phyloP scores from a whole-genome alignment of 2,888 invertebrate species.

The Aphodius sticticus region DNA sequence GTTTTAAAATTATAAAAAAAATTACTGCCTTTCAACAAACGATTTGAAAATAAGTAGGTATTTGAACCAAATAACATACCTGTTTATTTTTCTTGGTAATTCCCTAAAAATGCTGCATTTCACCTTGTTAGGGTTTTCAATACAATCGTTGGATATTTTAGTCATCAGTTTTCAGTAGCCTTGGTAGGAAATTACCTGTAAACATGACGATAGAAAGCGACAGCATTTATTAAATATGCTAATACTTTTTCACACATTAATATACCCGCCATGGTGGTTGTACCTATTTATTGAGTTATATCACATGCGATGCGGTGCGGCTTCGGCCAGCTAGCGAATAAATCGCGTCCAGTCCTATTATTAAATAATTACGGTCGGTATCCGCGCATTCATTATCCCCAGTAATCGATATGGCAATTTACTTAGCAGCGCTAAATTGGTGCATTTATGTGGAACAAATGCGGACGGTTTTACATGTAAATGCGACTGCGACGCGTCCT shows the following conservation, averaged over 20 bases:
- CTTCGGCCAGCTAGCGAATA: background rate
- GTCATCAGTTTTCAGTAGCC: no score
- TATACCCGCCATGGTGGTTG: background rate
- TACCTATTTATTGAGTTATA: background rate
- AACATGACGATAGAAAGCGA: background rate
- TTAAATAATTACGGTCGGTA: background rate
- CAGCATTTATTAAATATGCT: background rate
- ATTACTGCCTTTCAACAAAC: no score
- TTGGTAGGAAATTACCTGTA: background rate
- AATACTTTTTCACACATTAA: background rate
- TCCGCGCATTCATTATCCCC: background rate
- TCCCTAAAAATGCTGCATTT: no score
- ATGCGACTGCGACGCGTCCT: background rate
- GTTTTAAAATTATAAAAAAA: no score
- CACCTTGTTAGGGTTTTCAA: no score
- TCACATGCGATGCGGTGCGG: background rate
- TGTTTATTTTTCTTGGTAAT: no score
- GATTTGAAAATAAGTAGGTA: no score
- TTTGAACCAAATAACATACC: no score
- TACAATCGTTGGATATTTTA: no score
- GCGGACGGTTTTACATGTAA: background rate
- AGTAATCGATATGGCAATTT: background rate
- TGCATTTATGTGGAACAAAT: background rate
- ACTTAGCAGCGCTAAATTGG: slow-evolving; percentile 4
- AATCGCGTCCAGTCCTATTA: background rate